These are phyloP conservation scores for Epinotia ramella DNA, from an alignment of 2,888 invertebrate genomes.

Conservation along the genomic window DNA sequence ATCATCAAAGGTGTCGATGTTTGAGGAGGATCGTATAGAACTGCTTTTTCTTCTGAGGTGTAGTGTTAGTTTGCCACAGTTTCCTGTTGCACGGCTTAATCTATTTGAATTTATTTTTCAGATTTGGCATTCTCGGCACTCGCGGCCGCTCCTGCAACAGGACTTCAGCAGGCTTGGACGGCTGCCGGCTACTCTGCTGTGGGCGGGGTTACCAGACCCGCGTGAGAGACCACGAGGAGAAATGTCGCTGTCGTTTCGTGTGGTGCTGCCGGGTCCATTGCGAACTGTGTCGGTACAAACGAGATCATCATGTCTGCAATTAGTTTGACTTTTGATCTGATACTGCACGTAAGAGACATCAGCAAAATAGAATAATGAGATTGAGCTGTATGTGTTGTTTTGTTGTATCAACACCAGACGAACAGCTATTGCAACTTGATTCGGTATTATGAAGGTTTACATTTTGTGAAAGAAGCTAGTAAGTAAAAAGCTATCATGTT, in stretches of 20 bases:
- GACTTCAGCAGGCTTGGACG: constrained; percentile 93
- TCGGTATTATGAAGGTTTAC: neutral
- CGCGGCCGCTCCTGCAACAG: constrained; percentile 93
- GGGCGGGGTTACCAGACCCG: constrained; percentile 95
- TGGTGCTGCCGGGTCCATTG: constrained; percentile 97
- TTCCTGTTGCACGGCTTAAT: neutral
- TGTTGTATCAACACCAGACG: neutral
- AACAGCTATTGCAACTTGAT: neutral
- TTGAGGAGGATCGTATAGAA: no score
- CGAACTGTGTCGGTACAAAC: constrained; percentile 91
- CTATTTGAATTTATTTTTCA: constrained; percentile 61
- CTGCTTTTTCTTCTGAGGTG: no score
- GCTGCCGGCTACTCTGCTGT: constrained; percentile 94
- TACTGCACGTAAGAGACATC: neutral
- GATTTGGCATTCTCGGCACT: constrained; percentile 93
- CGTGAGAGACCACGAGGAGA: constrained; percentile 92
- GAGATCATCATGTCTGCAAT: constrained; percentile 95
- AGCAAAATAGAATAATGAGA: neutral
- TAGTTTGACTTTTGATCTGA: constrained; percentile 67
- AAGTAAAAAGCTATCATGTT: neutral
- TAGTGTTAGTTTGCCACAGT: no score
- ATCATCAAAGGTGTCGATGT: no score
- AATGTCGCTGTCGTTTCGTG: constrained; percentile 95
- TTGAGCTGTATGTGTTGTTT: neutral
- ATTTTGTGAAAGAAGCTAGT: neutral